Evolutionary conservation across 2,888 invertebrate species (phyloP).

Genomic region (Zaprionus obscuricornis): DNA sequence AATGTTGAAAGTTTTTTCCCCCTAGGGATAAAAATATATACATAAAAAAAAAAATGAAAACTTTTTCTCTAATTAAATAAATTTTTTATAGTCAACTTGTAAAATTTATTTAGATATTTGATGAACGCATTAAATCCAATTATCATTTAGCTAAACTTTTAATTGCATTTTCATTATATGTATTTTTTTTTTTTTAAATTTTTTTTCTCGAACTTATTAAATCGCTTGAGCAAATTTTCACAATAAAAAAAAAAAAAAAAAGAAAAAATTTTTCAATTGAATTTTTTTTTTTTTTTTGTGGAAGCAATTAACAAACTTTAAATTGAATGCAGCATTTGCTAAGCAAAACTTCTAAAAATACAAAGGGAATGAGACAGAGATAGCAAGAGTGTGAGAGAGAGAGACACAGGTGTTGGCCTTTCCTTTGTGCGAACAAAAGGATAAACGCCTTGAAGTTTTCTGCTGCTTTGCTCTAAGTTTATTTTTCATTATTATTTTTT

Average conservation of each 20-base stretch:
- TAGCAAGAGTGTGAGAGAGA: background rate
- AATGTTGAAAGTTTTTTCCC: background rate
- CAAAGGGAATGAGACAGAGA: background rate
- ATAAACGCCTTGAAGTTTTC: slow-evolving; percentile 31
- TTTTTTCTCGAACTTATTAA: background rate
- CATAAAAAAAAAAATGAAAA: background rate
- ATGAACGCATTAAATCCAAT: too few species aligned
- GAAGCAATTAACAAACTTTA: slow-evolving; percentile 46
- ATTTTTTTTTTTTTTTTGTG: slow-evolving; percentile 10
- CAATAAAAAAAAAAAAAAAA: too few species aligned
- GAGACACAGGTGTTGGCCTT: slow-evolving; percentile 33
- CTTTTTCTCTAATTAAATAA: too few species aligned
- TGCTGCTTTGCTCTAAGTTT: too few species aligned
- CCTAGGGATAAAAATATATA: too few species aligned
- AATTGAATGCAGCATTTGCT: too few species aligned
- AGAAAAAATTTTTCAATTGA: slow-evolving; percentile 8
- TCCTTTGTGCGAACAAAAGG: slow-evolving; percentile 14
- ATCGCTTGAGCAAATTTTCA: background rate
- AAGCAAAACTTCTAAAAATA: too few species aligned
- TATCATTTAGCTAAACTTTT: slow-evolving; percentile 6
- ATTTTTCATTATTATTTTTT: background rate
- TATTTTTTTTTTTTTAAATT: background rate
- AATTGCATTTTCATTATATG: background rate
- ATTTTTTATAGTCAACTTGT: background rate
- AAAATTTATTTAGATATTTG: background rate